These are phyloP conservation scores for Gryllus longicercus DNA, from an alignment of 2,888 invertebrate species.

Conservation along the genomic window DNA sequence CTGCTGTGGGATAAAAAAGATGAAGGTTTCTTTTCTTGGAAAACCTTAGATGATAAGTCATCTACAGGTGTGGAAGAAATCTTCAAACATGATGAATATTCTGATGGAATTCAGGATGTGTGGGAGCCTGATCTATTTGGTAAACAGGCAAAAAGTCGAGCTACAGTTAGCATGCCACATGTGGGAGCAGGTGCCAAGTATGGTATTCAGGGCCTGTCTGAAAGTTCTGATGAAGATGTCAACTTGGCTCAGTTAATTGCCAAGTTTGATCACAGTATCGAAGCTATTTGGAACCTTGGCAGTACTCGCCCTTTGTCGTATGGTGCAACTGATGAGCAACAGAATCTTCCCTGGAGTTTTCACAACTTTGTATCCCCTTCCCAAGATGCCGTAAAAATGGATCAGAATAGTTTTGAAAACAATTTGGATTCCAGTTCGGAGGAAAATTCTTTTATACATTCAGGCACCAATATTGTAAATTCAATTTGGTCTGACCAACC, in stretches of 20 bases:
- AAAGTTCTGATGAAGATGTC: slow-evolving; percentile 48
- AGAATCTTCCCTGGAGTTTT: slow-evolving; percentile 60
- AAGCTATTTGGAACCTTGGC: slow-evolving; percentile 60
- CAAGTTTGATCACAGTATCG: slow-evolving; percentile 65
- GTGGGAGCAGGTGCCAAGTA: background rate
- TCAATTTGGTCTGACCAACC: slow-evolving; percentile 52
- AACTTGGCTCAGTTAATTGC: slow-evolving; percentile 59
- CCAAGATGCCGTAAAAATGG: slow-evolving; percentile 46
- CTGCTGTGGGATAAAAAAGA: slow-evolving; percentile 41
- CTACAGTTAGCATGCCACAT: background rate
- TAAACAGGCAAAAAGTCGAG: background rate
- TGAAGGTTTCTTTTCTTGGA: slow-evolving; percentile 44
- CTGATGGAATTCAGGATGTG: slow-evolving; percentile 45
- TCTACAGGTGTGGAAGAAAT: slow-evolving; percentile 39
- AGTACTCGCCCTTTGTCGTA: slow-evolving; percentile 27
- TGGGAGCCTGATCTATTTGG: background rate
- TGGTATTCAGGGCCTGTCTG: background rate
- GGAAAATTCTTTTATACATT: slow-evolving; percentile 46
- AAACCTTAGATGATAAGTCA: slow-evolving; percentile 45
- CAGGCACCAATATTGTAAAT: slow-evolving; percentile 53
- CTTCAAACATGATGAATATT: slow-evolving; percentile 46
- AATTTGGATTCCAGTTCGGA: slow-evolving; percentile 37
- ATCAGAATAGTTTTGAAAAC: slow-evolving; percentile 43
- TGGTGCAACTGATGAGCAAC: slow-evolving; percentile 48
- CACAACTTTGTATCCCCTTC: slow-evolving; percentile 59